A percentile compares a stretch with the other conserved stretches of the same genome.
Conservation (phyloP, 2,797 vertebrate genomes). For the Liasis olivaceus region DNA sequence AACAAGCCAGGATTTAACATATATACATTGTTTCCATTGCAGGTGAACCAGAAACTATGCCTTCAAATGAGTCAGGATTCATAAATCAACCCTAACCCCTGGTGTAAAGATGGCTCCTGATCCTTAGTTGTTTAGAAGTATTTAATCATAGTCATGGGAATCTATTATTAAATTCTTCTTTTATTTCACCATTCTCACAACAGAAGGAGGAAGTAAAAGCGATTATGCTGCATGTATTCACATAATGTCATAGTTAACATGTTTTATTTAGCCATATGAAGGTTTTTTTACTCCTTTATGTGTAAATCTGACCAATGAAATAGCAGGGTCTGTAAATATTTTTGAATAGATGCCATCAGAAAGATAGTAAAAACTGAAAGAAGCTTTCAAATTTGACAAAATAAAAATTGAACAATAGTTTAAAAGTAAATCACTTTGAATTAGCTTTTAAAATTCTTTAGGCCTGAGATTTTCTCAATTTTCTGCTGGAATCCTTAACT, state of each 20-base stretch:
- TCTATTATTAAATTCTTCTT: background rate
- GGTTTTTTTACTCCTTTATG: no score
- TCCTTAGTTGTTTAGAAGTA: background rate
- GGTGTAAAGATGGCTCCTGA: background rate
- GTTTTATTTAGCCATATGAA: background rate
- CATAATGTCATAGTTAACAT: background rate
- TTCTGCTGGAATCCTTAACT: background rate
- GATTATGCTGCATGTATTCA: background rate
- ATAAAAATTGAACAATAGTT: background rate
- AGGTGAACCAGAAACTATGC: background rate
- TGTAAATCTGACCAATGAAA: conserved; percentile 25
- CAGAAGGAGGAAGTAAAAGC: background rate
- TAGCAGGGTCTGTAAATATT: conserved; percentile 46
- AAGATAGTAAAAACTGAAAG: background rate
- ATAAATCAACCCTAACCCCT: background rate
- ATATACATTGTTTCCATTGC: background rate
- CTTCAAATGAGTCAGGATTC: background rate
- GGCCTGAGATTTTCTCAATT: background rate
- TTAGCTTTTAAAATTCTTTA: conserved; percentile 10
- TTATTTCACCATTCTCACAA: background rate
- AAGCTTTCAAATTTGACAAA: background rate
- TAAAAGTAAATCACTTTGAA: background rate
- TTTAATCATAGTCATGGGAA: background rate
- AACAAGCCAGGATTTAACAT: background rate
- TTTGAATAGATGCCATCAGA: conserved; percentile 64